Conservation (phyloP, 2,113 vertebrate species). For the Daphoenositta chrysoptera region DNA sequence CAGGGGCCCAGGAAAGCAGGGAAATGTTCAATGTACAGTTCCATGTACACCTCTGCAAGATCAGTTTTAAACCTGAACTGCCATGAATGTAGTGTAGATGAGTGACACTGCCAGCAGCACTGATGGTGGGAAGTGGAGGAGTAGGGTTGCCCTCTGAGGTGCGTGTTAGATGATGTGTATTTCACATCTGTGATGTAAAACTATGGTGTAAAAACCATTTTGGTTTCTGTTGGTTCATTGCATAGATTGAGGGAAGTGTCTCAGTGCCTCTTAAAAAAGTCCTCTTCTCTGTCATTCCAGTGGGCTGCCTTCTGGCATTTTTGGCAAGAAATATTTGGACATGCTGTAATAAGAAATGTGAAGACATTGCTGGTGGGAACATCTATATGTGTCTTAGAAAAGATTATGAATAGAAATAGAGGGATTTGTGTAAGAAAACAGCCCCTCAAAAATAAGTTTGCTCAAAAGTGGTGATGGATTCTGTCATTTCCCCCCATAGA, state of each 20-base stretch:
- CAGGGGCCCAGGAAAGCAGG: not conserved
- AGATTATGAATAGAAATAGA: slow-evolving; percentile 4
- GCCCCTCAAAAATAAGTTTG: not conserved
- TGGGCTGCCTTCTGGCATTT: slow-evolving; percentile 34
- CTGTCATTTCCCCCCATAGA: not conserved
- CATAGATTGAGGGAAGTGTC: not conserved
- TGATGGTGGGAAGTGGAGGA: not conserved
- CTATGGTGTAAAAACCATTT: not conserved
- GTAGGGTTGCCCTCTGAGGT: not conserved
- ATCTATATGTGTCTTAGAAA: slow-evolving; percentile 15
- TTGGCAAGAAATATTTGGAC: slow-evolving; percentile 37
- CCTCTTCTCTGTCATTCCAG: not conserved
- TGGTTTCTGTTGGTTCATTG: not conserved
- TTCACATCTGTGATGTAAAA: not conserved
- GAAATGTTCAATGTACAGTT: no score
- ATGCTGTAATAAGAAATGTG: not conserved
- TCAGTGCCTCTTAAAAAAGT: slow-evolving; percentile 1
- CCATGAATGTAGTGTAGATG: not conserved
- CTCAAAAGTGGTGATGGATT: not conserved
- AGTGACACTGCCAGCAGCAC: not conserved
- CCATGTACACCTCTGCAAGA: no score
- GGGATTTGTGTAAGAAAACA: not conserved
- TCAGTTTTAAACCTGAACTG: not conserved
- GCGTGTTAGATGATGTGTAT: not conserved
- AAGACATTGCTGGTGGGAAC: slow-evolving; percentile 3